Conservation (phyloP, 2,113 vertebrate species). For the Bubo blakistoni region DNA sequence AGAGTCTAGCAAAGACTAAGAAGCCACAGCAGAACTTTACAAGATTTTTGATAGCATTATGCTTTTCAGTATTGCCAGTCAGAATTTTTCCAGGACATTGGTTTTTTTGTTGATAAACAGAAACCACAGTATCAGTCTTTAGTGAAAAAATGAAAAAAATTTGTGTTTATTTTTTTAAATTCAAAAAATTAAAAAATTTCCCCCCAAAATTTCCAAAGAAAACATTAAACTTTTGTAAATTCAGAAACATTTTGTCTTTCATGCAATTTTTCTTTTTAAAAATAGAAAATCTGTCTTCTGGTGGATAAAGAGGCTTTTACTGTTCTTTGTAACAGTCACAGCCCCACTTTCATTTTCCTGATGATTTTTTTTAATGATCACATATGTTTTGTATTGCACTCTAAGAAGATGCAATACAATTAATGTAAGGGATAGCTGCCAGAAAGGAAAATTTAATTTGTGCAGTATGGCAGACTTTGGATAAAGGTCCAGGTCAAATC, state of each 20-base stretch:
- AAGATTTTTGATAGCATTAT: background rate
- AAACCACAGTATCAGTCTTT: background rate
- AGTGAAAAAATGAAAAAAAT: background rate
- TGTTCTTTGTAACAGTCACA: background rate
- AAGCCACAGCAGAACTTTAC: background rate
- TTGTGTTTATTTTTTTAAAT: background rate
- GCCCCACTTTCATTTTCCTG: background rate
- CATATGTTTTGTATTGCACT: background rate
- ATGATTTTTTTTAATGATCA: background rate
- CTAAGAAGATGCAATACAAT: background rate
- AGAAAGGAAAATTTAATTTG: background rate
- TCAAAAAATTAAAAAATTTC: accelerated
- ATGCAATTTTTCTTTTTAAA: background rate
- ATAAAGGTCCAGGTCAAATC: background rate
- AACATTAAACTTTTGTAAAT: background rate
- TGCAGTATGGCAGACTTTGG: background rate
- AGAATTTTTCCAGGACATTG: background rate
- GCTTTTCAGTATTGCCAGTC: background rate
- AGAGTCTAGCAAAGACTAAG: background rate
- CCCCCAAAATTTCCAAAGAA: background rate
- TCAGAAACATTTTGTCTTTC: background rate
- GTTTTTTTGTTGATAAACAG: background rate
- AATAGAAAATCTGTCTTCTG: background rate
- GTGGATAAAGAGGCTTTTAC: background rate
- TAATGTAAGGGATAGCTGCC: background rate